These are phyloP conservation scores for Saccopteryx bilineata DNA, from an alignment of 2,113 vertebrate species.

Conservation along the genomic window DNA sequence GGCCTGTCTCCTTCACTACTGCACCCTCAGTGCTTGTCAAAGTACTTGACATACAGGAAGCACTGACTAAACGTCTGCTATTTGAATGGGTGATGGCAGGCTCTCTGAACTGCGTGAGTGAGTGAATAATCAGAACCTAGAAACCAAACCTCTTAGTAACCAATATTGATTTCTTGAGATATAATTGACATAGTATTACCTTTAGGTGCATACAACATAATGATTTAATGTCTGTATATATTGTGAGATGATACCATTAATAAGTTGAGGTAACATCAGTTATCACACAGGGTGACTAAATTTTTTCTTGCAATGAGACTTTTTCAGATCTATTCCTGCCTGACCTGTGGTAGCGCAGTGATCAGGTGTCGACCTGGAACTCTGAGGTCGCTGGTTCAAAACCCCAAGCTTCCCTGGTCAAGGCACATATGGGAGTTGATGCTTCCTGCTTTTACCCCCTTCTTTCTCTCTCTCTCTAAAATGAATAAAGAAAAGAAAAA, in stretches of 20 bases:
- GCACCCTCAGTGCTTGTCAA: not conserved
- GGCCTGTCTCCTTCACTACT: not conserved
- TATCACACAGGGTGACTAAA: not conserved
- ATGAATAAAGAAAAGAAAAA: too few relatives aligned
- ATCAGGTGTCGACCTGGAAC: too few relatives aligned
- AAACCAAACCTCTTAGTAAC: not conserved
- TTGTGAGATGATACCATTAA: not conserved
- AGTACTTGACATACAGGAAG: not conserved
- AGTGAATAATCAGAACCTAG: not conserved
- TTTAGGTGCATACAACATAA: not conserved
- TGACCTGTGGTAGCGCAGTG: too few relatives aligned
- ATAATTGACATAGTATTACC: not conserved
- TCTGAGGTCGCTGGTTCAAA: too few relatives aligned
- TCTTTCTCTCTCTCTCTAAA: too few relatives aligned
- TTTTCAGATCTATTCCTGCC: not conserved
- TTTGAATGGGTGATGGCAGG: not conserved
- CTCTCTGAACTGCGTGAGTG: not conserved
- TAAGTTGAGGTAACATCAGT: slow-evolving; percentile 2
- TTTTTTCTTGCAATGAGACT: not conserved
- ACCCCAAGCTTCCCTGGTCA: too few relatives aligned
- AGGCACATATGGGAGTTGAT: too few relatives aligned
- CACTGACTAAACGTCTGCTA: not conserved
- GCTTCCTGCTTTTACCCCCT: too few relatives aligned
- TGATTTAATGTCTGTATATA: not conserved
- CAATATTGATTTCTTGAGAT: not conserved